Evolutionary conservation across 2,113 vertebrate genomes (phyloP).

Genomic region (Egretta garzetta): DNA sequence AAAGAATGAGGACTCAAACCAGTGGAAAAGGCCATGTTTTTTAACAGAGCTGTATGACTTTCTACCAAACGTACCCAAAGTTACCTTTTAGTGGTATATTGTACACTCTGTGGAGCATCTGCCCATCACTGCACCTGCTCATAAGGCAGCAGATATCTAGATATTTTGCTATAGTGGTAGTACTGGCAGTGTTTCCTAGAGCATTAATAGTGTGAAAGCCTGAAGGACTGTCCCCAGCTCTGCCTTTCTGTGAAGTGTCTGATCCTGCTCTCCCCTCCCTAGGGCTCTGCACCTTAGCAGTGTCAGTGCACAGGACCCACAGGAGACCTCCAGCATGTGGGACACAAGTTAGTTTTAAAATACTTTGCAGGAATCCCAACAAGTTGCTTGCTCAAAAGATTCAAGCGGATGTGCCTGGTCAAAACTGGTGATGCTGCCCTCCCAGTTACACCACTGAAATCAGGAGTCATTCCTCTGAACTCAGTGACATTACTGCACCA

Average conservation of each 20-base stretch:
- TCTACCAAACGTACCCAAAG: not conserved
- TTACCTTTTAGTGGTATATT: not conserved
- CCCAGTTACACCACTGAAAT: not conserved
- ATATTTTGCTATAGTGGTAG: not conserved
- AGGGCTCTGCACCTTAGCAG: not conserved
- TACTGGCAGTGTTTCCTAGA: not conserved
- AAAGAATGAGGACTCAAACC: not conserved
- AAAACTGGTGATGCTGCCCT: not conserved
- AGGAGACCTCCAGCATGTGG: not conserved
- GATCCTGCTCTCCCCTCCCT: not conserved
- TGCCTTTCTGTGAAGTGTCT: not conserved
- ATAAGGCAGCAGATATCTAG: not conserved
- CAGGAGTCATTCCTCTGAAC: not conserved
- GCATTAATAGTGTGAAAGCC: not conserved
- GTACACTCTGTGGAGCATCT: not conserved
- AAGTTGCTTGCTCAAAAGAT: not conserved
- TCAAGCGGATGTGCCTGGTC: not conserved
- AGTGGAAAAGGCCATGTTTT: not conserved
- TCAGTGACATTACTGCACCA: not conserved
- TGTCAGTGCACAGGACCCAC: fast-evolving
- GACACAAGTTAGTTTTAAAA: not conserved
- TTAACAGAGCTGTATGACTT: not conserved
- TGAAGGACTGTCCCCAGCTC: not conserved
- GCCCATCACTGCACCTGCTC: not conserved
- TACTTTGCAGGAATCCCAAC: not conserved